Evolutionary conservation across 2,888 invertebrate species (phyloP).

Genomic region (Volucella zonaria): DNA sequence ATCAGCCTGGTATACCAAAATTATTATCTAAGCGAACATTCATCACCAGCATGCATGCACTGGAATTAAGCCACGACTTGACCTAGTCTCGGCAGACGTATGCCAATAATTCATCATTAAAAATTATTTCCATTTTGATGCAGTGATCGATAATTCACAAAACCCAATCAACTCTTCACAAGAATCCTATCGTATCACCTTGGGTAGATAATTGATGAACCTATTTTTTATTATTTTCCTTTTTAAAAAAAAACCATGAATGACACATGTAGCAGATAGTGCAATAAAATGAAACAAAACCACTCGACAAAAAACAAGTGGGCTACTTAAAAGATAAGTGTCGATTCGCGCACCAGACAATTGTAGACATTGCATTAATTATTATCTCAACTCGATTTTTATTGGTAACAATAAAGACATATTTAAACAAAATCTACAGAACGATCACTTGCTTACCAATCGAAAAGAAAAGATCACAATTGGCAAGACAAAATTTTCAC

Average conservation of each 20-base stretch:
- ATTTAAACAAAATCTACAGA: neutral
- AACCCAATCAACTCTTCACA: neutral
- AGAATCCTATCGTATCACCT: neutral
- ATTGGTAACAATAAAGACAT: neutral
- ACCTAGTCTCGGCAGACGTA: too few relatives aligned
- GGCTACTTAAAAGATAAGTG: conserved; percentile 46
- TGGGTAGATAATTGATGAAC: neutral
- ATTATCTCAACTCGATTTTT: conserved; percentile 41
- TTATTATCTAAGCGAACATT: too few relatives aligned
- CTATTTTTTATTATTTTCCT: too few relatives aligned
- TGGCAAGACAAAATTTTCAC: neutral
- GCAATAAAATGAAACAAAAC: neutral
- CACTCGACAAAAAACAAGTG: conserved; percentile 24
- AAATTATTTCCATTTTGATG: too few relatives aligned
- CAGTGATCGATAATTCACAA: neutral
- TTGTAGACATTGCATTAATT: conserved; percentile 16
- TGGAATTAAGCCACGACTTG: too few relatives aligned
- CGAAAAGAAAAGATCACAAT: conserved; percentile 2
- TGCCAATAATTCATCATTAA: too few relatives aligned
- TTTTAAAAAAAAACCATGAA: neutral
- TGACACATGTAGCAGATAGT: conserved; percentile 4
- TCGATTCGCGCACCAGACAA: neutral
- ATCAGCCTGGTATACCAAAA: too few relatives aligned
- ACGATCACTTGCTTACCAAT: neutral
- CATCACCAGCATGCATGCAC: too few relatives aligned